These are phyloP conservation scores for Drosophila neonasuta DNA, from an alignment of 2,888 invertebrate genomes.

Conservation along the genomic window DNA sequence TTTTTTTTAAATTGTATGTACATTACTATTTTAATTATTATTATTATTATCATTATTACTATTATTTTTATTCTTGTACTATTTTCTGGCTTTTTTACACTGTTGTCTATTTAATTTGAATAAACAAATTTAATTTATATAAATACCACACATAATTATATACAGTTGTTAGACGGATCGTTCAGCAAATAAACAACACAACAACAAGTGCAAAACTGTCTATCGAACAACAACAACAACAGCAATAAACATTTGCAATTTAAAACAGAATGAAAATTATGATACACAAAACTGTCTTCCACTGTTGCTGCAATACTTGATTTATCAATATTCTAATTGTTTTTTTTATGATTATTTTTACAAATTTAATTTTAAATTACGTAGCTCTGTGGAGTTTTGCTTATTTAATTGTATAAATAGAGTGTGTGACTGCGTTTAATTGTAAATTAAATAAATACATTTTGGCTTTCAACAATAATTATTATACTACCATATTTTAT, in stretches of 20 bases:
- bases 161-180: constrained; percentile 25
- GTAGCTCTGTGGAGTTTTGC: constrained; percentile 50
- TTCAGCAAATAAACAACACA: constrained; percentile 38
- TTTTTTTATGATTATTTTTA: constrained; percentile 47
- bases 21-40: constrained; percentile 46
- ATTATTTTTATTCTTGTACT: constrained; percentile 27
- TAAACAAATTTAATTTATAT: constrained; percentile 69
- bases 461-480: constrained; percentile 37
- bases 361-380: constrained; percentile 29
- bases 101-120: constrained; percentile 72
- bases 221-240: constrained; percentile 17
- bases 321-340: constrained; percentile 48
- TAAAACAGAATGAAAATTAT: constrained; percentile 39
- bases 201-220: constrained; percentile 23
- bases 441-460: constrained; percentile 35
- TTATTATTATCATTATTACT: constrained; percentile 14
- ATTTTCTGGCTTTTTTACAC: constrained; percentile 53
- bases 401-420: constrained; percentile 47
- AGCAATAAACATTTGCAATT: constrained; percentile 43
- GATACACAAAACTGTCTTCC: constrained; percentile 72
- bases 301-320: constrained; percentile 78
- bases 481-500: constrained; percentile 16
- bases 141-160: constrained; percentile 38
- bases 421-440: constrained; percentile 56
- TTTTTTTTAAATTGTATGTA: constrained; percentile 73